phyloP scores from a whole-genome alignment of 2,797 vertebrate genomes.

The Catharus ustulatus region DNA sequence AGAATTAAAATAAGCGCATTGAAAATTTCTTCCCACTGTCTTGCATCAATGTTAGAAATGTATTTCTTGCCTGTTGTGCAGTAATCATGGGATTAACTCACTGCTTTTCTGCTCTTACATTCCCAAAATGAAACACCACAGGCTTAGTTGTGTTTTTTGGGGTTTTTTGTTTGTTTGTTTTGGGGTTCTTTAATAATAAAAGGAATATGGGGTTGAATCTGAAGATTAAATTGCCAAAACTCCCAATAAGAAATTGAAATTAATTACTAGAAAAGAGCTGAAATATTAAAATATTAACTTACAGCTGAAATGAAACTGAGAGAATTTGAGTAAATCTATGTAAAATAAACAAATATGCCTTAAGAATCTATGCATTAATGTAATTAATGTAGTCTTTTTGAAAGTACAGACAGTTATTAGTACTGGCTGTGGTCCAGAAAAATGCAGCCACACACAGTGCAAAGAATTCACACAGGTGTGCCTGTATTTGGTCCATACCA shows the following conservation, averaged over 20 bases:
- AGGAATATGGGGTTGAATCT: not conserved
- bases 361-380: not conserved
- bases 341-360: not conserved
- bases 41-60: fast-evolving
- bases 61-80: not conserved
- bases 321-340: not conserved
- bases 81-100: not conserved
- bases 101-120: not conserved
- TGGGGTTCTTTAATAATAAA: not conserved
- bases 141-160: too few relatives aligned
- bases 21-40: not conserved
- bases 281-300: not conserved
- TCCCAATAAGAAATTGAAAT: not conserved
- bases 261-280: not conserved
- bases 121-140: not conserved
- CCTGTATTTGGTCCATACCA: not conserved
- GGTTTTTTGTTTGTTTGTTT: not conserved
- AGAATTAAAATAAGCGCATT: not conserved
- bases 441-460: not conserved
- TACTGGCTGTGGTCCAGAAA: not conserved
- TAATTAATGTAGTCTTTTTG: not conserved
- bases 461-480: not conserved
- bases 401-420: not conserved
- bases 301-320: not conserved
- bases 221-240: not conserved